Conservation (phyloP, 2,797 vertebrate species). For the Orestias chungarensis region DNA sequence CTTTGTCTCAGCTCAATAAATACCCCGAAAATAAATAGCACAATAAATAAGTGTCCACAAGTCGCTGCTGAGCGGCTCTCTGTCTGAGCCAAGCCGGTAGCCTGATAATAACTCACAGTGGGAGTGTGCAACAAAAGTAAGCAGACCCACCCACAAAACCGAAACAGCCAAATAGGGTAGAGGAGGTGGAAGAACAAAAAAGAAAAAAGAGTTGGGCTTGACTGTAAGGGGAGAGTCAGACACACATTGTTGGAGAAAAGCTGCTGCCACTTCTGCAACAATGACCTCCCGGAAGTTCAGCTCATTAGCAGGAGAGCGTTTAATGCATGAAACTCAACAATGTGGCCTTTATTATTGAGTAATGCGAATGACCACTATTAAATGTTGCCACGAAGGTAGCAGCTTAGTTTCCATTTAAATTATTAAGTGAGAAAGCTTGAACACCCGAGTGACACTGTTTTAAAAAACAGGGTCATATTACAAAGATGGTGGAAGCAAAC, state of each 20-base stretch:
- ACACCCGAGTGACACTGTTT: constrained; percentile 15
- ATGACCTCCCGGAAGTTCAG: neutral
- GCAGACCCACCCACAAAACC: constrained; percentile 42
- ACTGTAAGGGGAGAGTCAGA: constrained; percentile 6
- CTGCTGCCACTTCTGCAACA: constrained; percentile 3
- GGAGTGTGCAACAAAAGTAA: constrained; percentile 16
- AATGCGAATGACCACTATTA: neutral
- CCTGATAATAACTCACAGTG: constrained; percentile 30
- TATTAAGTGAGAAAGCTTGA: constrained; percentile 32
- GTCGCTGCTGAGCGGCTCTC: neutral
- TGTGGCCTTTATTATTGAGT: neutral
- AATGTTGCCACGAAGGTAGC: neutral
- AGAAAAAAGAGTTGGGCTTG: neutral
- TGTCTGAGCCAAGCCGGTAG: neutral
- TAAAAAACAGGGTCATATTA: constrained; percentile 5
- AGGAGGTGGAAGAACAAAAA: no score
- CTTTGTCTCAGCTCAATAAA: constrained; percentile 42
- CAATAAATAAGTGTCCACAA: neutral
- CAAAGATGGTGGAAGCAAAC: constrained; percentile 19
- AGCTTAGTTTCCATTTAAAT: constrained; percentile 39
- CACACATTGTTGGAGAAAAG: neutral
- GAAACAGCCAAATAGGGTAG: constrained; percentile 59
- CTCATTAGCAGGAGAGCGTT: neutral
- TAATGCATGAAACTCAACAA: neutral
- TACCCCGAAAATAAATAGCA: constrained; percentile 32